Percentiles rank a stretch among this genome's conserved stretches.
These are phyloP conservation scores for Acronicta aceris DNA, from an alignment of 2,888 invertebrate genomes.

Conservation along the genomic window DNA sequence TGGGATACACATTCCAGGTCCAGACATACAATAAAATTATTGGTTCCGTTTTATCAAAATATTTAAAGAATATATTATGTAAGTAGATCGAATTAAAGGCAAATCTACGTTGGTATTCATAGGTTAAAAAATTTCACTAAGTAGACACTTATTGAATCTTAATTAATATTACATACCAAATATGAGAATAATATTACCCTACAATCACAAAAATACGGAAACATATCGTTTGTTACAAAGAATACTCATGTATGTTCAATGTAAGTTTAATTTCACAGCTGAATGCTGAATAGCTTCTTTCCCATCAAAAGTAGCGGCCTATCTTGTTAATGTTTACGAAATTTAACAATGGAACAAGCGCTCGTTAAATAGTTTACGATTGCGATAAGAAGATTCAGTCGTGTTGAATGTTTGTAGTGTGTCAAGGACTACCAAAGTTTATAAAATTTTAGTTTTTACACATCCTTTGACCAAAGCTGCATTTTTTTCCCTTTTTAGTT, in stretches of 20 bases:
- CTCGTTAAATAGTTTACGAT: slow-evolving; percentile 73
- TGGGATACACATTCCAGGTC: too few relatives aligned
- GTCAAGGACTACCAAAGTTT: slow-evolving; percentile 29
- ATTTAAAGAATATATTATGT: too few relatives aligned
- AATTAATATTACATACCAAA: slow-evolving; percentile 56
- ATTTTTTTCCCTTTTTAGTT: not conserved
- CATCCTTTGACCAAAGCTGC: not conserved
- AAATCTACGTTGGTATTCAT: too few relatives aligned
- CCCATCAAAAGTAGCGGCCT: slow-evolving; percentile 50
- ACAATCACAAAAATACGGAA: slow-evolving; percentile 39
- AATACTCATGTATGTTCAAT: slow-evolving; percentile 32
- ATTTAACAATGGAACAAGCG: slow-evolving; percentile 78
- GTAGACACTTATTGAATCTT: too few relatives aligned
- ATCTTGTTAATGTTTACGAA: slow-evolving; percentile 70
- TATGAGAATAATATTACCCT: slow-evolving; percentile 46
- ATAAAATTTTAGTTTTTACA: slow-evolving; percentile 2
- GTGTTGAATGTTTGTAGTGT: slow-evolving; percentile 38
- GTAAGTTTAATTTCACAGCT: slow-evolving; percentile 72
- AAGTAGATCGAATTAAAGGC: too few relatives aligned
- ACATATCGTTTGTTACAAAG: slow-evolving; percentile 42
- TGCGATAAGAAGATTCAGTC: slow-evolving; percentile 51
- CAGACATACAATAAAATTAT: too few relatives aligned
- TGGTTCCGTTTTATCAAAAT: too few relatives aligned
- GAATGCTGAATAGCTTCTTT: slow-evolving; percentile 63
- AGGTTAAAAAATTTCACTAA: too few relatives aligned